phyloP scores from a whole-genome alignment of 2,113 vertebrate genomes.

The Ammodytes dubius region DNA sequence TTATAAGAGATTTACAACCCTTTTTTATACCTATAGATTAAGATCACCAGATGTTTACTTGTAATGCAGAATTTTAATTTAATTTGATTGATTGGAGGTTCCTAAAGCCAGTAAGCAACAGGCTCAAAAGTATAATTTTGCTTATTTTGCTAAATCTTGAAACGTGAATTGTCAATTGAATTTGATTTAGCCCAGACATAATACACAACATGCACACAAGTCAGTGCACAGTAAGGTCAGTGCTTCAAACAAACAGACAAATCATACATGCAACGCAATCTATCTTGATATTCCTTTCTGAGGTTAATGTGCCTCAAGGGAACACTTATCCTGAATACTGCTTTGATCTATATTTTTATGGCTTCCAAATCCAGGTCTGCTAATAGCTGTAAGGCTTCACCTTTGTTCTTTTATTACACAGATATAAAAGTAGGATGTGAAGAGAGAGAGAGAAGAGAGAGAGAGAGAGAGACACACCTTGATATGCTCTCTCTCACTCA shows the following conservation, averaged over 20 bases:
- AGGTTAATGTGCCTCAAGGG: background rate
- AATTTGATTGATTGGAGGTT: too few species aligned
- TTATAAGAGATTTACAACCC: too few species aligned
- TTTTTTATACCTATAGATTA: too few species aligned
- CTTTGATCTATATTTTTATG: conserved; percentile 22
- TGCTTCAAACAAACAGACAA: background rate
- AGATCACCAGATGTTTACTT: too few species aligned
- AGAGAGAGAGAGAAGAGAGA: background rate
- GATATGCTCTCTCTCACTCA: background rate
- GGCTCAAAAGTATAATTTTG: too few species aligned
- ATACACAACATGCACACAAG: too few species aligned
- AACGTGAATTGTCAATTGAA: too few species aligned
- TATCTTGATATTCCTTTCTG: background rate
- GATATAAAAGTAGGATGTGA: background rate
- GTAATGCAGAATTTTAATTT: too few species aligned
- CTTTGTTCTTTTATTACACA: conserved; percentile 25
- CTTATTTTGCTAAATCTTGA: too few species aligned
- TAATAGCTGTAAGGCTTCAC: background rate
- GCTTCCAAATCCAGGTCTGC: conserved; percentile 5
- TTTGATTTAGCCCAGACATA: too few species aligned
- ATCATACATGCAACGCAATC: background rate
- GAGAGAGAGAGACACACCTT: conserved; percentile 6
- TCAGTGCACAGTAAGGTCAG: background rate
- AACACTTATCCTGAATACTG: background rate
- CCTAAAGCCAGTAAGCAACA: too few species aligned